Evolutionary conservation across 2,797 vertebrate species (phyloP).

Genomic region (Selene dorsalis): DNA sequence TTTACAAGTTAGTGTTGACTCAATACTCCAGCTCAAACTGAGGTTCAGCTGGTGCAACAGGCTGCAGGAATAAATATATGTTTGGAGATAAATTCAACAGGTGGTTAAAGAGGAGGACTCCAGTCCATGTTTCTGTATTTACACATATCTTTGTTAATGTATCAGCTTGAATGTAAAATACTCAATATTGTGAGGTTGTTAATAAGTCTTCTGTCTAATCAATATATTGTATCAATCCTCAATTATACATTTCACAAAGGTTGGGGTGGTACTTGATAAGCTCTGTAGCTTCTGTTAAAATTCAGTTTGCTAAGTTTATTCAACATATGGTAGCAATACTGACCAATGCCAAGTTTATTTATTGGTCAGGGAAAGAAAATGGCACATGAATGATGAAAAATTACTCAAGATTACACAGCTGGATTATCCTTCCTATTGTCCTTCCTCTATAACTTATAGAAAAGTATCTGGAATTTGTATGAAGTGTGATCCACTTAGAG

Average conservation of each 20-base stretch:
- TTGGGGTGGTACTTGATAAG: background rate
- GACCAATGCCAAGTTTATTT: background rate
- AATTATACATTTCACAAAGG: too few relatives aligned
- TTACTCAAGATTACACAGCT: constrained; percentile 21
- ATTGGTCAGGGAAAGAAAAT: background rate
- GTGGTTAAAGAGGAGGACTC: background rate
- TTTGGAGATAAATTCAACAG: background rate
- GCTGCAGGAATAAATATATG: background rate
- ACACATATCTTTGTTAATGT: background rate
- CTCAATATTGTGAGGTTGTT: too few relatives aligned
- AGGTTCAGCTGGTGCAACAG: background rate
- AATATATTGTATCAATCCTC: too few relatives aligned
- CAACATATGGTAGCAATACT: background rate
- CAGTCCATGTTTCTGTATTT: background rate
- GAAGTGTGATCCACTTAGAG: constrained; percentile 48
- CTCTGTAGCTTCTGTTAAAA: background rate
- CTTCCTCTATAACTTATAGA: constrained; percentile 41
- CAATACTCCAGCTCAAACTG: background rate
- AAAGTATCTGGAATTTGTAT: constrained; percentile 54
- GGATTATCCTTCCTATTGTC: constrained; percentile 31
- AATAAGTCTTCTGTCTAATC: too few relatives aligned
- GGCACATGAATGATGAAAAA: constrained; percentile 1
- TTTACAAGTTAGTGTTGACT: background rate
- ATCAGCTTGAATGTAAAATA: background rate
- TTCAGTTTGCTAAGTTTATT: background rate